Conservation (phyloP, 64 coral and sea anemone species). For the Exaiptasia diaphana region DNA sequence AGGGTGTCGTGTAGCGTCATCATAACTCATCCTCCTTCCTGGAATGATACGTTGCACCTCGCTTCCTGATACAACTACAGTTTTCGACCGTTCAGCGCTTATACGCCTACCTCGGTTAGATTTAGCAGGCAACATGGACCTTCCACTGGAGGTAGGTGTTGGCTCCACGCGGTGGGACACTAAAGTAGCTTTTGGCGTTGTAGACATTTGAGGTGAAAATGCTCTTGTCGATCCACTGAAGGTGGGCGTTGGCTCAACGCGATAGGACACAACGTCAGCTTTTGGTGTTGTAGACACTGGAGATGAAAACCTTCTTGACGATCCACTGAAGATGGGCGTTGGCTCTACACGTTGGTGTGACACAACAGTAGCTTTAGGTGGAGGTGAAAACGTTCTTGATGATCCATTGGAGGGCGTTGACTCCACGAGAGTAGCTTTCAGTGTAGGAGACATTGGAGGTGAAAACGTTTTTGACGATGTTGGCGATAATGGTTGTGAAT, state of each 20-base stretch:
- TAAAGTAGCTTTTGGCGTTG: neutral
- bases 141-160: neutral
- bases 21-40: neutral
- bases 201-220: no score
- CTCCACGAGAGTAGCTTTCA: neutral
- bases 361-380: neutral
- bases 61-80: conserved; percentile 33
- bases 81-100: conserved; percentile 29
- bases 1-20: neutral
- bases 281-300: neutral
- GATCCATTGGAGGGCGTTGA: no score
- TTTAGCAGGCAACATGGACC: neutral
- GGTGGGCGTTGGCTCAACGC: neutral
- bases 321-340: neutral
- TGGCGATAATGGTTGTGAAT: neutral
- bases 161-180: neutral
- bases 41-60: conserved; percentile 19
- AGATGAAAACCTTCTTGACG: no score
- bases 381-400: neutral
- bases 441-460: neutral
- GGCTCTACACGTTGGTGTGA: neutral
- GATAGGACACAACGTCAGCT: neutral
- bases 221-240: no score
- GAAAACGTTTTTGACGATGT: no score
- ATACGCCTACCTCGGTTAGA: neutral